These are phyloP conservation scores for Rana temporaria DNA, from an alignment of 2,113 vertebrate species.

Conservation along the genomic window DNA sequence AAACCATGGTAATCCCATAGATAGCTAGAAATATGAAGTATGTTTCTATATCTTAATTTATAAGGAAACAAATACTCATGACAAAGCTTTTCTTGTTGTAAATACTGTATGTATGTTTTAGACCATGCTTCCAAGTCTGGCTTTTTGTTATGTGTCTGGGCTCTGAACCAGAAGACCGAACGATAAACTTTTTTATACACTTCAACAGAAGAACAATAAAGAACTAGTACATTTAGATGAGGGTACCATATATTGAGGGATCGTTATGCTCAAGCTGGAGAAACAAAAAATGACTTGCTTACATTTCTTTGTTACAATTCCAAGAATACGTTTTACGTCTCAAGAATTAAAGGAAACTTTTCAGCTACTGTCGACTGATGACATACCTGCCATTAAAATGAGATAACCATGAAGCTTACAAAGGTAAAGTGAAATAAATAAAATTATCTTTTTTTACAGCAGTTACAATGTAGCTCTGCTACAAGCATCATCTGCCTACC, in stretches of 20 bases:
- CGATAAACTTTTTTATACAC: constrained; percentile 16
- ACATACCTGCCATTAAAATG: too few species aligned
- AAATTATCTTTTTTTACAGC: too few species aligned
- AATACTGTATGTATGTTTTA: constrained; percentile 36
- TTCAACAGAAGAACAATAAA: constrained; percentile 16
- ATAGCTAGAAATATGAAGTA: constrained; percentile 14
- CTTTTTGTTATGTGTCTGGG: constrained; percentile 5
- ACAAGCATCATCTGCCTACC: too few species aligned
- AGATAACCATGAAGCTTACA: too few species aligned
- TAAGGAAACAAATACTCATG: constrained; percentile 34
- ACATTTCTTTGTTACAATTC: neutral
- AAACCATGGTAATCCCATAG: constrained; percentile 20
- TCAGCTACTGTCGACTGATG: too few species aligned
- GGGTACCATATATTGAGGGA: constrained; percentile 20
- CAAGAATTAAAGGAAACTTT: too few species aligned
- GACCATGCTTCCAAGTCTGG: constrained; percentile 16
- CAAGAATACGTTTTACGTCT: constrained; percentile 21
- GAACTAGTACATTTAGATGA: neutral
- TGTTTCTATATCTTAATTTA: constrained; percentile 34
- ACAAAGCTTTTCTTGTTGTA: constrained; percentile 36
- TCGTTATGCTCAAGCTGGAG: neutral
- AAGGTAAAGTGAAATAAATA: too few species aligned
- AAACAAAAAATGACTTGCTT: neutral
- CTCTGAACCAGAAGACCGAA: constrained; percentile 2
- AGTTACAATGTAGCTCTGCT: too few species aligned